Evolutionary conservation across 2,797 vertebrate genomes (phyloP), one percentile per base, ranked within the genome.

Genomic region (Takifugu rubripes): DNA sequence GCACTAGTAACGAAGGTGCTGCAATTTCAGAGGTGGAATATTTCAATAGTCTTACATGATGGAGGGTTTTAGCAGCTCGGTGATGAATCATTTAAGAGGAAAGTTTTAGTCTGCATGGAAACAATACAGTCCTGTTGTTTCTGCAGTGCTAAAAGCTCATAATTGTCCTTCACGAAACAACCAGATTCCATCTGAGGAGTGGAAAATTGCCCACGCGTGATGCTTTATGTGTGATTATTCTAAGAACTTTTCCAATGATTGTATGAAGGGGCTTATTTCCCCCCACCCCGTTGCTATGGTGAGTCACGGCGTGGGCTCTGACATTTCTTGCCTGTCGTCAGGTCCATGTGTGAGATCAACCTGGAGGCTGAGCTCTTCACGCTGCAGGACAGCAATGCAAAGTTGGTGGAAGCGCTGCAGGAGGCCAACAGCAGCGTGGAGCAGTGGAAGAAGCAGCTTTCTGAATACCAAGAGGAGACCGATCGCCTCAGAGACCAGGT

Each of bases 351-450:
- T 3, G 96, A 98, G 85, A 91, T 94, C 25, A 95, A 94, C 80
- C 90, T 95, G 87, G 96, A 99, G 70, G 92, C 94, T 0, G 96
- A 99, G 61, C 94, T 99, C 71, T 95, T 96, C 80, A 93, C 94
- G 14, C 92, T 99, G 45, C 95, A 96, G 89, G 94, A 98, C 90
- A 97, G 93, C 78, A 99, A 99, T 65, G 88, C 86, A 64, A 94
- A 94, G 79, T 88, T 99, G 36, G 93, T 95, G 26, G 89, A 91
- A 0, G 96, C 96, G 0, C 89, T 99, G 56, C 93, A 93, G 2
- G 95, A 98, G 61, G 96, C 96, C 74, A 95, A 96, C 24, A 86
- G 90, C 69, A 94, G 90, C 0, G 94, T 95, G 53, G 92, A 94
- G 25, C 91, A 94, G 72, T 98, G 96, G 96, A 96, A 96, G 85